These are phyloP conservation scores for Pygathrix nemaeus DNA, from an alignment of 2,113 vertebrate species.

Conservation along the genomic window DNA sequence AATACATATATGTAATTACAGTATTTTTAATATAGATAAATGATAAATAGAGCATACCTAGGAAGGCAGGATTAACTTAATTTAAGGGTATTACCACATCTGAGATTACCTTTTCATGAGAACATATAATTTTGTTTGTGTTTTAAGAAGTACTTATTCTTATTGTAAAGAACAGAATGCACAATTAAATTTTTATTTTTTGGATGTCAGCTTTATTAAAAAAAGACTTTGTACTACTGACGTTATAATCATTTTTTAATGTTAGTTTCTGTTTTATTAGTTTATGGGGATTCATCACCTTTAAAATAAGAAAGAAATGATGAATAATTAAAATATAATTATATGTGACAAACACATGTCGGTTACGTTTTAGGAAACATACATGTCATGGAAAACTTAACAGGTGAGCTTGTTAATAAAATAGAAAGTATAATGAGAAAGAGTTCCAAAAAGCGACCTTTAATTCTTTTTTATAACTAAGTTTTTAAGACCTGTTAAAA, in stretches of 20 bases:
- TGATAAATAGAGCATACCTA: neutral
- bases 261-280: neutral
- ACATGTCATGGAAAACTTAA: neutral
- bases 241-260: constrained; percentile 12
- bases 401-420: neutral
- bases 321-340: constrained; percentile 12
- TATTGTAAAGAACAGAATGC: neutral
- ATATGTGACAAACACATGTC: neutral
- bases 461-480: constrained; percentile 28
- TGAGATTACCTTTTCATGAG: neutral
- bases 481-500: constrained; percentile 38
- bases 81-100: neutral
- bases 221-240: neutral
- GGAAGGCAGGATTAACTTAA: constrained; percentile 7
- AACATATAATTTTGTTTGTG: neutral
- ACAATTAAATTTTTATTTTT: neutral
- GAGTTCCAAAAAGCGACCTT: neutral
- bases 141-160: neutral
- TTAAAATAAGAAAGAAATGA: constrained; percentile 44
- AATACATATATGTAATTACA: neutral
- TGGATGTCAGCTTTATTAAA: neutral
- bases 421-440: neutral
- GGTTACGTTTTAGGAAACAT: constrained; percentile 14
- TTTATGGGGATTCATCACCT: neutral
- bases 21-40: too few relatives aligned